Conservation (phyloP, 2,888 invertebrate species). For the Chironomus tentans region DNA sequence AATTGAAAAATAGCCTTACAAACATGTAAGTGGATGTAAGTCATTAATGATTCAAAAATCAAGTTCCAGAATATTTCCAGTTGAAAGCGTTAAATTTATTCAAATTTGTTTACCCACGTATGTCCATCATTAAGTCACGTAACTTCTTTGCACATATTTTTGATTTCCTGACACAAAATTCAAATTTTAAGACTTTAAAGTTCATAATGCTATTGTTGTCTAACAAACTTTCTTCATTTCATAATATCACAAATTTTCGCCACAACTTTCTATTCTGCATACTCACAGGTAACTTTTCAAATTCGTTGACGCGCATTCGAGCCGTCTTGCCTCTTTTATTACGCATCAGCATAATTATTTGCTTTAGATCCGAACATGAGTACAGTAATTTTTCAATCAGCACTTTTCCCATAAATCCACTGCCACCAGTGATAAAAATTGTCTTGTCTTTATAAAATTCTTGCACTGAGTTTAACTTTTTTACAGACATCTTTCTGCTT, state of each 20-base stretch:
- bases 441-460: constrained; percentile 54
- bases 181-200: too few species aligned
- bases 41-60: too few species aligned
- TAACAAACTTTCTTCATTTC: too few species aligned
- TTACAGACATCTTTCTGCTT: neutral
- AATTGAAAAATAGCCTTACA: too few species aligned
- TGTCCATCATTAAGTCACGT: too few species aligned
- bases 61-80: too few species aligned
- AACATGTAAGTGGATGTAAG: too few species aligned
- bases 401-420: constrained; percentile 54
- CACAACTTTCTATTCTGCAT: neutral
- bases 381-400: constrained; percentile 59
- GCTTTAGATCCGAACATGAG: constrained; percentile 52
- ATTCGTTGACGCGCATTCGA: constrained; percentile 55
- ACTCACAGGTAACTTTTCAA: constrained; percentile 59
- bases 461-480: constrained; percentile 39
- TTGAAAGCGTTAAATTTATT: too few species aligned
- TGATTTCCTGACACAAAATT: too few species aligned
- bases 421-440: constrained; percentile 56
- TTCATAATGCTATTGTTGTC: too few species aligned
- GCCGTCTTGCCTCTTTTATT: constrained; percentile 56
- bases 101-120: too few species aligned
- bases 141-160: too few species aligned
- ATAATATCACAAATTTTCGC: neutral
- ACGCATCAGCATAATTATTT: constrained; percentile 55